Evolutionary conservation across 2,113 vertebrate genomes (phyloP).

Genomic region (Pelobates fuscus): DNA sequence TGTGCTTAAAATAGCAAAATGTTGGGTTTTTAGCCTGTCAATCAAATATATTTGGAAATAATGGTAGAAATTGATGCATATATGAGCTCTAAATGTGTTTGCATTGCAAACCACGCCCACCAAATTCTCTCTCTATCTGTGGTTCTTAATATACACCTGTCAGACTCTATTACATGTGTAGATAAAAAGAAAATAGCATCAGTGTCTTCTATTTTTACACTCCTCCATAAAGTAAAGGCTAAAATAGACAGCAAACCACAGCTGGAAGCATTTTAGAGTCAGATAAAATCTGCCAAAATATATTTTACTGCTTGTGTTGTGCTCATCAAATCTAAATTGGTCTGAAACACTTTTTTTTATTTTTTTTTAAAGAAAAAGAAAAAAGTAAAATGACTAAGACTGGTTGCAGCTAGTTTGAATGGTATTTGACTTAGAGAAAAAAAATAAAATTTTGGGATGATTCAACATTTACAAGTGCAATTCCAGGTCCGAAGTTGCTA

Average conservation of each 20-base stretch:
- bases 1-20: slow-evolving; percentile 7
- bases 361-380: neutral
- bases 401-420: too few relatives aligned
- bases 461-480: too few relatives aligned
- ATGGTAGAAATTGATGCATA: neutral
- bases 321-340: slow-evolving; percentile 16
- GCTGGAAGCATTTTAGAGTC: slow-evolving; percentile 34
- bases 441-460: too few relatives aligned
- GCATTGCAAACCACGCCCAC: slow-evolving; percentile 19
- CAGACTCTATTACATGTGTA: neutral
- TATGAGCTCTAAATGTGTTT: slow-evolving; percentile 2
- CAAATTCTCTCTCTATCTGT: neutral
- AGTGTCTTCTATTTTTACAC: slow-evolving; percentile 32
- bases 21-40: neutral
- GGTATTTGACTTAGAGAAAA: too few relatives aligned
- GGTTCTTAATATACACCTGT: slow-evolving; percentile 37
- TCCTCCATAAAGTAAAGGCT: slow-evolving; percentile 28
- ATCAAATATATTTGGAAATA: neutral
- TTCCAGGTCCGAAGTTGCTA: too few relatives aligned
- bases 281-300: slow-evolving; percentile 42
- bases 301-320: slow-evolving; percentile 29
- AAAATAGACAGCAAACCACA: slow-evolving; percentile 41
- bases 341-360: neutral
- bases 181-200: slow-evolving; percentile 38
- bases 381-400: neutral